phyloP scores from a whole-genome alignment of 2,113 vertebrate genomes.

The Microtus richardsoni region DNA sequence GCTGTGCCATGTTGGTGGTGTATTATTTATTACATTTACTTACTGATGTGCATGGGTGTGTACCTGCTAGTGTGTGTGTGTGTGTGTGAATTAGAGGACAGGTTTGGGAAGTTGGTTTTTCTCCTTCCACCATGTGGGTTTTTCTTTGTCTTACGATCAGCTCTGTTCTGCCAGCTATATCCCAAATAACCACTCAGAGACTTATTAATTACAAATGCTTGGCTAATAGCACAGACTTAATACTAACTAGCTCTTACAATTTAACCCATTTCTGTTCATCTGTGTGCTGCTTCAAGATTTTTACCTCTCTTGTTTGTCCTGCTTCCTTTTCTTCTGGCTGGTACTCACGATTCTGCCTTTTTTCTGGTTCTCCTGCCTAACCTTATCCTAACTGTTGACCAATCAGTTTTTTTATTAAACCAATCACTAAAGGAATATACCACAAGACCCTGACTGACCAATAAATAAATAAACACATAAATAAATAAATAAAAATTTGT shows the following conservation, averaged over 20 bases:
- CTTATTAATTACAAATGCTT: not conserved
- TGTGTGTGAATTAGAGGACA: not conserved
- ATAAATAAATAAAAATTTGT: not conserved
- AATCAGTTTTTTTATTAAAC: not conserved
- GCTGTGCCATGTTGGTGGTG: not conserved
- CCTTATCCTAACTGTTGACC: not conserved
- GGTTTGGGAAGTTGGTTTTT: too few relatives aligned
- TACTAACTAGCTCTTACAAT: not conserved
- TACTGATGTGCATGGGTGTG: not conserved
- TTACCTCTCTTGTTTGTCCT: not conserved
- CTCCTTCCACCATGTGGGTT: too few relatives aligned
- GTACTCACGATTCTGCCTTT: too few relatives aligned
- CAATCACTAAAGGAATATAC: not conserved
- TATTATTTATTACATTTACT: not conserved
- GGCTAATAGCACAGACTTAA: not conserved
- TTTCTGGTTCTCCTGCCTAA: not conserved
- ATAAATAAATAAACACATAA: too few relatives aligned
- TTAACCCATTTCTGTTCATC: not conserved
- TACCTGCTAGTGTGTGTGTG: too few relatives aligned
- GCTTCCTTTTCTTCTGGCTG: not conserved
- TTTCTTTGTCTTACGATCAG: not conserved
- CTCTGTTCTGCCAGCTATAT: not conserved
- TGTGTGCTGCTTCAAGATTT: not conserved
- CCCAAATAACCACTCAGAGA: not conserved
- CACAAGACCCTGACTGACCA: not conserved